Evolutionary conservation across 2,113 vertebrate genomes (phyloP).

Genomic region (Caranx ignobilis): DNA sequence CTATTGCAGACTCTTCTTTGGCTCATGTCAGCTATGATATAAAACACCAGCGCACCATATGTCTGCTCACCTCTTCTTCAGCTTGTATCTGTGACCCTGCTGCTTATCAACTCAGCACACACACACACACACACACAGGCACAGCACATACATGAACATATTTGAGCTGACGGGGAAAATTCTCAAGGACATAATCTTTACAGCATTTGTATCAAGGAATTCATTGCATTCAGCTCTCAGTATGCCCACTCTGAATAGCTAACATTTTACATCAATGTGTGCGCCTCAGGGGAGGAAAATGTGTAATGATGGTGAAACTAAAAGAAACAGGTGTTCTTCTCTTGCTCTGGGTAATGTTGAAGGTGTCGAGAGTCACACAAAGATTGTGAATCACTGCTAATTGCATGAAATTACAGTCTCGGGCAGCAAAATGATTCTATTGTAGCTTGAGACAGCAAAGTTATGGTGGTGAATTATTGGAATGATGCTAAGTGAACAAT

Average conservation of each 20-base stretch:
- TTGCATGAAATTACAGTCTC: slow-evolving; percentile 71
- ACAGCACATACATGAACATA: slow-evolving; percentile 21
- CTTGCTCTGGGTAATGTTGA: slow-evolving; percentile 54
- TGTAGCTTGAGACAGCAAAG: slow-evolving; percentile 8
- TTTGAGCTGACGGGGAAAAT: slow-evolving; percentile 35
- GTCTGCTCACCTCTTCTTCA: slow-evolving; percentile 19
- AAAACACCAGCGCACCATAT: slow-evolving; percentile 41
- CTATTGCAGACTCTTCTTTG: slow-evolving; percentile 11
- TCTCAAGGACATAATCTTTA: slow-evolving; percentile 66
- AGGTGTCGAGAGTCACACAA: slow-evolving; percentile 59
- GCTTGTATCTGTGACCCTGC: slow-evolving; percentile 11
- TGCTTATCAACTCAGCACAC: slow-evolving; percentile 23
- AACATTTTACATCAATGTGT: slow-evolving; percentile 70
- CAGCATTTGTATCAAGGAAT: slow-evolving; percentile 70
- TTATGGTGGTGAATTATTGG: slow-evolving; percentile 26
- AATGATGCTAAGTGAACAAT: slow-evolving; percentile 49
- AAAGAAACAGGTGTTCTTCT: slow-evolving; percentile 81
- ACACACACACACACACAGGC: neutral
- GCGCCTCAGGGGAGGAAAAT: slow-evolving; percentile 67
- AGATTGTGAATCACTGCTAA: slow-evolving; percentile 72
- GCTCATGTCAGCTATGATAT: slow-evolving; percentile 38
- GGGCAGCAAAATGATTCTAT: slow-evolving; percentile 52
- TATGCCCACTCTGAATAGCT: slow-evolving; percentile 63
- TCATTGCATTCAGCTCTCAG: slow-evolving; percentile 69
- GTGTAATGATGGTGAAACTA: slow-evolving; percentile 65